Evolutionary conservation across 2,797 vertebrate genomes (phyloP), one percentile per base, ranked within the genome.

Genomic region (Phrynocephalus vlangalii): DNA sequence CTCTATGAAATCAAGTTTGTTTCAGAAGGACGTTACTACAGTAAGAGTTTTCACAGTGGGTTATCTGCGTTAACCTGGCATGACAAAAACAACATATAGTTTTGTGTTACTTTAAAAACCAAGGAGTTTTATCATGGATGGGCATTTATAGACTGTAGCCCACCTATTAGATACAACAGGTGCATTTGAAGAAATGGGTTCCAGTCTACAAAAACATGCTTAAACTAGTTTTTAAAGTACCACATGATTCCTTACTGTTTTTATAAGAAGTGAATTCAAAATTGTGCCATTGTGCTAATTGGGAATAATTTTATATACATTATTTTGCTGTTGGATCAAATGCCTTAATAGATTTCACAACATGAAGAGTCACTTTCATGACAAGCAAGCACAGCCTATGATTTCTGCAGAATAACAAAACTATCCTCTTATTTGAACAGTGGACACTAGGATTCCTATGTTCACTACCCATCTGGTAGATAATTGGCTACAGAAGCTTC

Each of bases 1-100:
- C 30, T 79, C 33, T 79, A 68, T 86, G 76, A 86, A 79, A 68
- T 8, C 24, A 56, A 88, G 22, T 76, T 76, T 20, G 18, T 30
- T 66, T 48, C 85, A 82, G 20, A 30, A 82, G 56, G 30, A 66
- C 70, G 66, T 76, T 73, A 85, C 63, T 68, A 78, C 7, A 15
- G 13, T 63, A 63, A 63, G 16, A 5, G 60, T 18, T 63, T 63
- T 63, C 18, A 44, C 60, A 63, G 18, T 63, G 60, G 60, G 16
- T 63, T 63, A 63, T 15, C 60, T 63, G 60, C 20, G 11, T 20
- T 63, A 20, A 63, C 20, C 18, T 63, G 60, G 5, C 5, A 3
- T 63, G 20, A 63, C 60, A 63, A 63, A 63, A 63, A 63, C 60
- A 63, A 63, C 3, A 3, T 13, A 20, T 15, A 18, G 5, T 63